Base-by-base conservation (phyloP, 2,113 vertebrate species). In the Gobius niger region DNA sequence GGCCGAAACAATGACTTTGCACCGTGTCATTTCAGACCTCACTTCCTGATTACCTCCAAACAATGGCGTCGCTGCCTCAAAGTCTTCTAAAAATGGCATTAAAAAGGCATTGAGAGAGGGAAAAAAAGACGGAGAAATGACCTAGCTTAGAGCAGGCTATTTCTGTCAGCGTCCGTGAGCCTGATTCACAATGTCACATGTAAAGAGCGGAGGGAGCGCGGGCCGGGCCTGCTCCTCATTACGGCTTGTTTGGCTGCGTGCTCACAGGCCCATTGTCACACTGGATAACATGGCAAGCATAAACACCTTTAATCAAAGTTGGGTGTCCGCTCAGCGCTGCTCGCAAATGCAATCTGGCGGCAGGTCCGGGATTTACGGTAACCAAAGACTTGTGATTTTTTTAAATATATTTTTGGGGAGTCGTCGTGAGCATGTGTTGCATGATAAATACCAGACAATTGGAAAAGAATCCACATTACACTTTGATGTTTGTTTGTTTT, bases 251-350 rank as follows among this genome's bases (percentile, higher is more conserved):
- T 86, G 67, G 82, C 86, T 88, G 78, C 75, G 11, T 71, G 68
- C 67, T 81, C 49, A 34, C 24, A 1, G 81, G 75, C 73, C 86
- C 82, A 85, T 89, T 90, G 89, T 91, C 90, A 87, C 87, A 81
- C 64, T 53, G 73, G 86, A 90, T 91, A 87, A 85, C 47, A 86
- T 88, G 80, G 66, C 86, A 73, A 83, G 72, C 77, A 70, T 87
- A 90, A 91, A 92, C 90, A 90, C 82, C 80, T 87, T 76, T 91
- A 91, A 92, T 90, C 86, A 88, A 84, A 79, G 82, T 74, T 18
- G 77, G 74, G 78, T 83, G 83, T 83, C 73, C 81, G 86, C 73
- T 89, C 85, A 83, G 80, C 65, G 9, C 83, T 64, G 68, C 51
- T 67, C 40, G 42, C 75, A 83, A 91, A 91, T 75, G 1, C 53